phyloP scores from a whole-genome alignment of 2,888 invertebrate species.

The Alviniconcha strummeri region DNA sequence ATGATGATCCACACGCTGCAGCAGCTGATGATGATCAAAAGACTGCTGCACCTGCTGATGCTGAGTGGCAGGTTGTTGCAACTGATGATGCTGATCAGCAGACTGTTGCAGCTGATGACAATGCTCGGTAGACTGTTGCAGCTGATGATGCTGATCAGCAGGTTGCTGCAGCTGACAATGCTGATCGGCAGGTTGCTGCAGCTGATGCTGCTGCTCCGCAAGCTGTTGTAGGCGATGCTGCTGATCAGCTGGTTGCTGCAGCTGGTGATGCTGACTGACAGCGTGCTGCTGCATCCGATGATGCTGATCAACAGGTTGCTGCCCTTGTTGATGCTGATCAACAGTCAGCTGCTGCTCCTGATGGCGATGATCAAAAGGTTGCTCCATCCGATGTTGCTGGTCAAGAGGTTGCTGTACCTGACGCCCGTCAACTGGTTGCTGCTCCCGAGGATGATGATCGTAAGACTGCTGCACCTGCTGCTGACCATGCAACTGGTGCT shows the following conservation, averaged over 20 bases:
- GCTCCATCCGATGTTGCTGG: not conserved
- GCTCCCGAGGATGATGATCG: not conserved
- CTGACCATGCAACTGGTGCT: not conserved
- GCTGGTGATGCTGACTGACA: conserved; percentile 7
- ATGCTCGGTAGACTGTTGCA: too few species aligned
- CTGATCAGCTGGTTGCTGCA: not conserved
- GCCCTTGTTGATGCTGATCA: too few species aligned
- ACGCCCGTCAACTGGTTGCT: not conserved
- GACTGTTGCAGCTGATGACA: too few species aligned
- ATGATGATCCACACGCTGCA: too few species aligned
- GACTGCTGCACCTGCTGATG: too few species aligned
- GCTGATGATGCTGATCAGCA: not conserved
- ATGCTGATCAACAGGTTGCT: too few species aligned
- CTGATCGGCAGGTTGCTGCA: not conserved
- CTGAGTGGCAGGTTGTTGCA: too few species aligned
- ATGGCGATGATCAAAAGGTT: not conserved
- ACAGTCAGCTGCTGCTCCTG: not conserved
- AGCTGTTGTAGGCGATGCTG: too few species aligned
- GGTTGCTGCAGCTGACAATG: not conserved
- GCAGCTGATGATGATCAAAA: too few species aligned
- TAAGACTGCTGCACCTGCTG: not conserved
- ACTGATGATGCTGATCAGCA: too few species aligned
- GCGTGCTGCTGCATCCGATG: not conserved
- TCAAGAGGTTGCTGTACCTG: not conserved
- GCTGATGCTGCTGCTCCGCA: too few species aligned